A percentile compares a stretch with the other conserved stretches of the same genome.
Conservation (phyloP, 2,797 vertebrate genomes). For the Pantherophis alleghaniensis region DNA sequence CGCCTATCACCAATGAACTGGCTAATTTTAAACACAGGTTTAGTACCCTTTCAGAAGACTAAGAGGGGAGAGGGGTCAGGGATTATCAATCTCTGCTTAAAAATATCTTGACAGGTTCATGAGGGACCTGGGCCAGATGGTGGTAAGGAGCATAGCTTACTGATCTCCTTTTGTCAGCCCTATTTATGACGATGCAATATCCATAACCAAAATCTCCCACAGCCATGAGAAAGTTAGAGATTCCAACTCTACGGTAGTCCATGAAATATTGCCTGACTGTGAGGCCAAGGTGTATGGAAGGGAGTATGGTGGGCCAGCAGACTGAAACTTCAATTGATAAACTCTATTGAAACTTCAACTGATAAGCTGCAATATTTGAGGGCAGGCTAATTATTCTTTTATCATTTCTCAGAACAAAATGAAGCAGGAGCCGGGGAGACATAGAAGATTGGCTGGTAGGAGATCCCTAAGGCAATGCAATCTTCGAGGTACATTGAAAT, state of each 20-base stretch:
- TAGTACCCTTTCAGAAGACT: neutral
- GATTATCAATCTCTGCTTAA: neutral
- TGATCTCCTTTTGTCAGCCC: neutral
- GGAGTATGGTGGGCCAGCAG: neutral
- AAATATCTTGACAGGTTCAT: neutral
- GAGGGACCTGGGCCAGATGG: neutral
- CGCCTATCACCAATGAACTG: neutral
- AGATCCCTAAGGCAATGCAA: neutral
- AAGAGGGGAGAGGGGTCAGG: neutral
- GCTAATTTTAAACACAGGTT: neutral
- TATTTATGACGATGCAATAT: neutral
- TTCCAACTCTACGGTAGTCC: neutral
- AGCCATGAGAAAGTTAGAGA: neutral
- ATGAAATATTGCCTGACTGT: neutral
- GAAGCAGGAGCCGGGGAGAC: neutral
- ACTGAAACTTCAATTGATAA: neutral
- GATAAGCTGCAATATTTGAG: neutral
- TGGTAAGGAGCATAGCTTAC: neutral
- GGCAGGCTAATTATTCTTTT: neutral
- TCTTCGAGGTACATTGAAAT: neutral
- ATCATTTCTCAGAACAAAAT: neutral
- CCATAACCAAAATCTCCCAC: neutral
- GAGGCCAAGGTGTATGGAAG: neutral
- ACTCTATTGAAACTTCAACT: neutral
- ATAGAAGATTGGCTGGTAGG: neutral